Base-by-base conservation (phyloP, 2,113 vertebrate genomes). In the Leptobrachium leishanense region DNA sequence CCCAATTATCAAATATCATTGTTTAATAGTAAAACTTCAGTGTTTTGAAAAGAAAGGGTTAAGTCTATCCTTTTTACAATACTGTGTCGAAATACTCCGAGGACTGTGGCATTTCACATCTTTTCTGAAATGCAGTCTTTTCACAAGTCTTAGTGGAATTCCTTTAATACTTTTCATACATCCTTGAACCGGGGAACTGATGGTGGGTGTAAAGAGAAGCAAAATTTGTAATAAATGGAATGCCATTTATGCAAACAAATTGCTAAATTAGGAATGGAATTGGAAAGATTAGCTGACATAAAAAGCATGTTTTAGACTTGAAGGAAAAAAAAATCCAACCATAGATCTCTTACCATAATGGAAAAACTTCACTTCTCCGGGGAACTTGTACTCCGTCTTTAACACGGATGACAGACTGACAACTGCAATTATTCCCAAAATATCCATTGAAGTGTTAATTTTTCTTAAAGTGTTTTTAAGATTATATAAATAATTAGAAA, bases 151-250 rank as follows among this genome's bases (percentile, higher is more conserved):
- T n/a, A 80, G 31, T 46, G 10, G 39, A 42, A 81, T 68, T 81
- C 78, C 62, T 81, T 42, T 74, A n/a, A 74, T 68, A 53, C 41
- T 65, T 79, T 79, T 65, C 76, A 53, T 72, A 57, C 12, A 50
- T 20, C 71, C 71, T 68, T 81, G 20, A 74, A 62, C 53, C 6
- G 2, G 50, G 44, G 63, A 39, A 10, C 11, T 43, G 11, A 44
- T 59, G 7, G 65, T 74, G 64, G 54, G 72, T 44, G 65, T 68
- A 50, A 55, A 31, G 12, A 42, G 6, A 74, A 42, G 44, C 2
- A 11, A 80, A 59, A 55, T 68, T 68, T 80, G 77, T 74, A 46
- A 79, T 44, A 7, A 31, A 15, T 68, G 78, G 78, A 81, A 74
- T 81, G 50, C 15, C 11, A 59, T 74, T 50, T 74, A 74, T 68